Evolutionary conservation across 1,140 invertebrate genomes (phyloP).

Genomic region (Macrosteles quadrilineatus): DNA sequence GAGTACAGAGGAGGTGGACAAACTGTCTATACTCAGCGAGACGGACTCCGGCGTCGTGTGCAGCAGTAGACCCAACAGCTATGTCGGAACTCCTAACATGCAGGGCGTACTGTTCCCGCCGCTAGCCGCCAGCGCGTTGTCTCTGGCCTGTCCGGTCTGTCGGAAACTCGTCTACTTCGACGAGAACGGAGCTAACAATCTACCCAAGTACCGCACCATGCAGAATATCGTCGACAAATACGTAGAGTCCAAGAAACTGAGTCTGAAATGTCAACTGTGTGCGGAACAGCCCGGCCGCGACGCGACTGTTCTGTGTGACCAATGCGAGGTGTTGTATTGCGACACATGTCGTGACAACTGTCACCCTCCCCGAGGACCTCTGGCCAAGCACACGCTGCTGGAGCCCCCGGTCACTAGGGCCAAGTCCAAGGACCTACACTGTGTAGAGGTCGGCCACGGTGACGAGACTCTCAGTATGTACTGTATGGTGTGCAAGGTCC

Average conservation of each 20-base stretch:
- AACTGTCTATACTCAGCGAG: slow-evolving; percentile 95
- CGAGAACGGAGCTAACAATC: slow-evolving; percentile 87
- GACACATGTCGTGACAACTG: slow-evolving; percentile 87
- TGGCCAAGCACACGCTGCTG: slow-evolving; percentile 86
- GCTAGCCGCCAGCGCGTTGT: slow-evolving; percentile 62
- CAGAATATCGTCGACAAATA: slow-evolving; percentile 92
- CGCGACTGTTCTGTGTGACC: slow-evolving; percentile 90
- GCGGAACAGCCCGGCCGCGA: slow-evolving; percentile 75
- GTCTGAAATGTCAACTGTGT: slow-evolving; percentile 93
- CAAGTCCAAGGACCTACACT: slow-evolving; percentile 52
- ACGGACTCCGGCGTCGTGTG: slow-evolving; percentile 95
- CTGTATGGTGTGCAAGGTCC: slow-evolving; percentile 85
- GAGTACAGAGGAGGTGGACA: slow-evolving; percentile 80
- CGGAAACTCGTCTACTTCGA: slow-evolving; percentile 90
- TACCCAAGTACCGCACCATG: slow-evolving; percentile 90
- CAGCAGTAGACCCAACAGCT: slow-evolving; percentile 88
- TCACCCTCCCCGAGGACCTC: slow-evolving; percentile 87
- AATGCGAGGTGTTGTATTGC: slow-evolving; percentile 95
- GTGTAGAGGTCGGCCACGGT: slow-evolving; percentile 69
- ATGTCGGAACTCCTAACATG: slow-evolving; percentile 82
- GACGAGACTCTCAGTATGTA: slow-evolving; percentile 82
- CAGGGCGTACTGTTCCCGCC: slow-evolving; percentile 64
- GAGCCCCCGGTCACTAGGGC: slow-evolving; percentile 57
- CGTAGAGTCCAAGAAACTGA: slow-evolving; percentile 67
- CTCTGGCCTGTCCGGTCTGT: slow-evolving; percentile 76